Conservation (phyloP, 2,113 vertebrate genomes). For the Hipposideros armiger region DNA sequence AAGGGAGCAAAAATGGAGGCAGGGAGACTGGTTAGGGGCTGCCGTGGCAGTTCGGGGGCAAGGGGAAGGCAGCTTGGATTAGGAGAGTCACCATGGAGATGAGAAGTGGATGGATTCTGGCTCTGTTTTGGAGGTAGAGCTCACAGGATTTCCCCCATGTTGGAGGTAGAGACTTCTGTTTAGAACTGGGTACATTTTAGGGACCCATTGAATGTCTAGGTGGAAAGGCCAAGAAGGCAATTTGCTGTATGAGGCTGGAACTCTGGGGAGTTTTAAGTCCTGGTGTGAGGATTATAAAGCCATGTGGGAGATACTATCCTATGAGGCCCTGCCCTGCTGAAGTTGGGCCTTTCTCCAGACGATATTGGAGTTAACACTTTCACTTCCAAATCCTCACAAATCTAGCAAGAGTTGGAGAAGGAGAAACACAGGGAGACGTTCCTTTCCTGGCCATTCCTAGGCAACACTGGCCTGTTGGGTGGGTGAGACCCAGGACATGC, state of each 20-base stretch:
- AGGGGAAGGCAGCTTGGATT: not conserved
- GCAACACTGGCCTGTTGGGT: not conserved
- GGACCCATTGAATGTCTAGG: not conserved
- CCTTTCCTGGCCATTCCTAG: not conserved
- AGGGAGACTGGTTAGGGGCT: not conserved
- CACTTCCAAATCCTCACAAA: not conserved
- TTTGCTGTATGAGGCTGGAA: not conserved
- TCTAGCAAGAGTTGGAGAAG: not conserved
- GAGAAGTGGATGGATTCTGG: not conserved
- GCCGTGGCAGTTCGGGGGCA: not conserved
- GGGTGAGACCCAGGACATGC: not conserved
- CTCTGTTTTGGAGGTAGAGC: not conserved
- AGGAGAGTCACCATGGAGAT: not conserved
- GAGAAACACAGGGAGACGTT: not conserved
- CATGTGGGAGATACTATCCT: not conserved
- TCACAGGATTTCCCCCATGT: not conserved
- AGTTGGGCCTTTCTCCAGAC: not conserved
- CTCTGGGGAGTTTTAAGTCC: not conserved
- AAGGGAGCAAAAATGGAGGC: not conserved
- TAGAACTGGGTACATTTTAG: not conserved
- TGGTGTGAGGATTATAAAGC: not conserved
- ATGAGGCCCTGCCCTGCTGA: not conserved
- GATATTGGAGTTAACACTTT: not conserved
- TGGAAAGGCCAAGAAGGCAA: conserved; percentile 2
- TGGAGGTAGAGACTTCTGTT: not conserved